A percentile compares a stretch with the other conserved stretches of the same genome.
phyloP scores from a whole-genome alignment of 2,888 invertebrate genomes.

The Pterobdella sp. region DNA sequence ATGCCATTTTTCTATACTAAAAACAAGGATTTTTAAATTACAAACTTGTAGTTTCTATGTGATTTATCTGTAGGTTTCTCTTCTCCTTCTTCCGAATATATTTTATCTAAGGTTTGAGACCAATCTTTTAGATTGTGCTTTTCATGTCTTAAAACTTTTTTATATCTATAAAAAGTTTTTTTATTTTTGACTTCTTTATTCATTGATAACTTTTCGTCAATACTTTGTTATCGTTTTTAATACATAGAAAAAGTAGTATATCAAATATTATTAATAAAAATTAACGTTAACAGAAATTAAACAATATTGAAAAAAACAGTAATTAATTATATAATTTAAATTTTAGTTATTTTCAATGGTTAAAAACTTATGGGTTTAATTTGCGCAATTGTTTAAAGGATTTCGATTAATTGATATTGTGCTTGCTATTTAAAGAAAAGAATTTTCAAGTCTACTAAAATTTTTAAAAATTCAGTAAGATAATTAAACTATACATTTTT shows the following conservation, averaged over 20 bases:
- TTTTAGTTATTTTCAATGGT: neutral
- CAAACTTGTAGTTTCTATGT: neutral
- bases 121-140: slow-evolving; percentile 21
- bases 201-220: neutral
- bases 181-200: slow-evolving; percentile 2
- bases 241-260: neutral
- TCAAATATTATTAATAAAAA: neutral
- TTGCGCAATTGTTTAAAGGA: too few relatives aligned
- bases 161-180: neutral
- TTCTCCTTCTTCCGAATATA: slow-evolving; percentile 12
- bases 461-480: too few relatives aligned
- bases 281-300: neutral
- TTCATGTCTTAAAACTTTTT: slow-evolving; percentile 20
- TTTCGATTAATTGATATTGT: too few relatives aligned
- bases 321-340: neutral
- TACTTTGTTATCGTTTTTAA: neutral
- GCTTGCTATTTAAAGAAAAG: too few relatives aligned
- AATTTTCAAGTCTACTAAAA: too few relatives aligned
- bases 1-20: too few relatives aligned
- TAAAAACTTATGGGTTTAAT: too few relatives aligned
- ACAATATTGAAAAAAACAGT: neutral
- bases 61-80: neutral
- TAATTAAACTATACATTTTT: neutral
- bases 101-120: slow-evolving; percentile 18
- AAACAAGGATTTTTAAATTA: too few relatives aligned